A percentile compares a stretch with the other conserved stretches of the same genome.
These are phyloP conservation scores for Danaus chrysippus DNA, from an alignment of 2,888 invertebrate species.

Conservation along the genomic window DNA sequence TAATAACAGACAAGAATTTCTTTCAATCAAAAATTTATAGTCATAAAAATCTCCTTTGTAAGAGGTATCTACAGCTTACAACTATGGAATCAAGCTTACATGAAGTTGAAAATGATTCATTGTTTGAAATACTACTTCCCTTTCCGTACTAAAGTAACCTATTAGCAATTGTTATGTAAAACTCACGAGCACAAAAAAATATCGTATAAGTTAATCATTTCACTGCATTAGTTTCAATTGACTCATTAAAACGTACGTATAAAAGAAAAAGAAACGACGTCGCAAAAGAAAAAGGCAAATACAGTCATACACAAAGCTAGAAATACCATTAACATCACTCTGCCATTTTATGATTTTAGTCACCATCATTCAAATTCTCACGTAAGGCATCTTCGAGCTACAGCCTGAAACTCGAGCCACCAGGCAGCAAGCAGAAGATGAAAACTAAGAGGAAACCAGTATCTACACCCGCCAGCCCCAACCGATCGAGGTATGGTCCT, in stretches of 20 bases:
- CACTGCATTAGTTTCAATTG: neutral
- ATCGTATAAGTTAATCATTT: neutral
- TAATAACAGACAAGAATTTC: too few relatives aligned
- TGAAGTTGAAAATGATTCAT: too few relatives aligned
- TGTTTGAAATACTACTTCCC: too few relatives aligned
- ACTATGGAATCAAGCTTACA: too few relatives aligned
- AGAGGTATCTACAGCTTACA: too few relatives aligned
- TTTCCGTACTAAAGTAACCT: too few relatives aligned
- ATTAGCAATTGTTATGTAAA: too few relatives aligned
- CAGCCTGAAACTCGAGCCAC: slow-evolving; percentile 95
- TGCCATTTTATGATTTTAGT: slow-evolving; percentile 81
- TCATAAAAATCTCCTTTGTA: too few relatives aligned
- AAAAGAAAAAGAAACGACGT: neutral
- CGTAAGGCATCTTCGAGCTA: slow-evolving; percentile 98
- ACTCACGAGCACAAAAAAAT: too few relatives aligned
- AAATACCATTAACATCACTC: slow-evolving; percentile 27
- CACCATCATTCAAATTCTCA: slow-evolving; percentile 98
- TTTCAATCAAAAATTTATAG: too few relatives aligned
- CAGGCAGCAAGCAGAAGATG: slow-evolving; percentile 90
- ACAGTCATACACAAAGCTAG: slow-evolving; percentile 7
- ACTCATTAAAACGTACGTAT: neutral
- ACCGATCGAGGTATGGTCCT: slow-evolving; percentile 79
- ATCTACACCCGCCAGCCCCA: slow-evolving; percentile 96
- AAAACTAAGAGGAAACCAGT: slow-evolving; percentile 94
- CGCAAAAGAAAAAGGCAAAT: slow-evolving; percentile 12